phyloP scores from a whole-genome alignment of 2,797 vertebrate genomes.

The Leuciscus waleckii region DNA sequence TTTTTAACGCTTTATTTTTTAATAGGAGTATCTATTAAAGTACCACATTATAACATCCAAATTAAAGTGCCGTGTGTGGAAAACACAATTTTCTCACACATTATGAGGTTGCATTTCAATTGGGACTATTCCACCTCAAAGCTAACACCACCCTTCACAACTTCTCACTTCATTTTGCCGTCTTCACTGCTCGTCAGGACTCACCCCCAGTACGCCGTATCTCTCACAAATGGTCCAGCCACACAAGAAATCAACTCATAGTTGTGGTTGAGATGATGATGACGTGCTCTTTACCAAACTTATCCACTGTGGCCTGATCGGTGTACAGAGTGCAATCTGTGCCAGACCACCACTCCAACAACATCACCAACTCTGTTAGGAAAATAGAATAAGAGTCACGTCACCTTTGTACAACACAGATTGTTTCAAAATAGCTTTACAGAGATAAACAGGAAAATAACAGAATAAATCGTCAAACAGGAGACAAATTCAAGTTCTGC shows the following conservation, averaged over 20 bases:
- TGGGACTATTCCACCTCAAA: not conserved
- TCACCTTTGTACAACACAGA: not conserved
- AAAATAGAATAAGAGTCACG: conserved; percentile 3
- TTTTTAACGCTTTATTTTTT: too few species aligned
- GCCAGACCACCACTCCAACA: conserved; percentile 98
- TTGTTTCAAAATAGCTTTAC: not conserved
- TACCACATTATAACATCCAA: not conserved
- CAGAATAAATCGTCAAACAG: not conserved
- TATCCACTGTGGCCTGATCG: conserved; percentile 87
- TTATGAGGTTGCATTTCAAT: not conserved
- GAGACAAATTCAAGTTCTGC: not conserved
- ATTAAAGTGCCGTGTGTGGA: not conserved
- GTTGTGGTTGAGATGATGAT: conserved; percentile 99
- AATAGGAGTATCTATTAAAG: too few species aligned
- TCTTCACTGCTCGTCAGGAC: conserved; percentile 50
- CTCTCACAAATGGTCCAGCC: conserved; percentile 99
- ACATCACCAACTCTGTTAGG: conserved; percentile 92
- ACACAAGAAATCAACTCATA: conserved; percentile 98
- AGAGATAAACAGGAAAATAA: not conserved
- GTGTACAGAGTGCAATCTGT: conserved; percentile 96
- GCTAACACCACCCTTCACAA: not conserved
- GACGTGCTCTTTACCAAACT: conserved; percentile 93
- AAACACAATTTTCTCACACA: not conserved
- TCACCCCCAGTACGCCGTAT: conserved; percentile 92
- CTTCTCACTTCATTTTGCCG: not conserved